These are phyloP conservation scores for Monomorium pharaonis DNA, from an alignment of 1,140 invertebrate genomes.

Conservation along the genomic window DNA sequence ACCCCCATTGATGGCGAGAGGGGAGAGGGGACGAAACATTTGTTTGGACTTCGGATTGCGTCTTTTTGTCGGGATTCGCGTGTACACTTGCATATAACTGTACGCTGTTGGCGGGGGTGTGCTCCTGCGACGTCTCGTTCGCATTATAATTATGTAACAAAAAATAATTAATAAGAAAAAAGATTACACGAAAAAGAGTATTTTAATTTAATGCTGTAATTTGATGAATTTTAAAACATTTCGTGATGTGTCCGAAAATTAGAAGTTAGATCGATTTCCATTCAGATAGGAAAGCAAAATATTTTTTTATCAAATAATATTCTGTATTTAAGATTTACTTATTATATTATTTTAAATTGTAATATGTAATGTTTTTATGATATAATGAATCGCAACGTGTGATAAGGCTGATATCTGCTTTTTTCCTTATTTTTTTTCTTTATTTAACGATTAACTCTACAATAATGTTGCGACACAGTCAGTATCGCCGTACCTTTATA, in stretches of 20 bases:
- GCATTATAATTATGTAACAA: background rate
- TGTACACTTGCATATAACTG: conserved; percentile 9
- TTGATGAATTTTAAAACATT: background rate
- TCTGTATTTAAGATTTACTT: background rate
- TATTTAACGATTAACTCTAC: background rate
- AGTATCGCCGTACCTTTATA: background rate
- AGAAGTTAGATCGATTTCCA: background rate
- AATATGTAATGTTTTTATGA: background rate
- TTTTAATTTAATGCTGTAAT: background rate
- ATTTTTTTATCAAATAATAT: conserved; percentile 4
- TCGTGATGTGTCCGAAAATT: background rate
- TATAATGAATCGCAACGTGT: too few species aligned
- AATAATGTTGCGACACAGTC: background rate
- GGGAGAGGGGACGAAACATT: conserved; percentile 31
- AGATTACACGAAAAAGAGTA: background rate
- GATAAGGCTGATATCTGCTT: background rate
- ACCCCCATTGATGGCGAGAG: background rate
- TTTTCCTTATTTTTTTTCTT: background rate
- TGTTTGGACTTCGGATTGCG: conserved; percentile 82
- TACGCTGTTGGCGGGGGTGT: background rate
- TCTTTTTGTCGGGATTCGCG: conserved; percentile 55
- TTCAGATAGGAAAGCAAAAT: background rate
- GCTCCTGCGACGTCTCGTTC: background rate
- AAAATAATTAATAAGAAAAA: background rate
- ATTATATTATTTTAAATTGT: background rate